Evolutionary conservation across 1,140 invertebrate species (phyloP), one percentile per base, ranked within the genome.

Genomic region (Adelges cooleyi): DNA sequence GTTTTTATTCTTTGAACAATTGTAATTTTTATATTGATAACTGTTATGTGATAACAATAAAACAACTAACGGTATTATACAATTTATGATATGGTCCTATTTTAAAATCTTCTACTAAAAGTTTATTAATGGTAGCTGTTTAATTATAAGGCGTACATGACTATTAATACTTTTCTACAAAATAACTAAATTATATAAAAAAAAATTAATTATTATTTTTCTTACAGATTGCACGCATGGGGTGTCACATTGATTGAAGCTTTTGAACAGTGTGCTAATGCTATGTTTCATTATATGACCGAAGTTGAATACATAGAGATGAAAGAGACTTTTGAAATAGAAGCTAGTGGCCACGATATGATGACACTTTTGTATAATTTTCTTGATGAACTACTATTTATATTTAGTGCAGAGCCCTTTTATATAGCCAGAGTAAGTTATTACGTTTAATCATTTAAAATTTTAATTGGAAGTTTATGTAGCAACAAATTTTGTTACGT

Each of bases 241-340:
- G 95, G 95, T n/a, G 80, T 85, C 49, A 85, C 77, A 62, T 73
- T 98, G 23, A 76, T 84, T 72, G 94, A 98, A 78, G 87, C 94
- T 0, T 96, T 96, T 77, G 94, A 98, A 75, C 93, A 98, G 78
- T 90, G 89, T 73, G 92, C 88, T 4, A 84, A 92, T 70, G 87
- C 90, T 1, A 97, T 99, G 94, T 98, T 92, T 78, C 90, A 83
- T 5, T 98, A 98, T 73, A 98, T 97, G 89, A 97, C 95, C 15
- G 92, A 97, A 70, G 78, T 96, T 66, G 82, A 87, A 1, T 85
- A 81, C 67, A 90, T 98, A 1, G 84, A 94, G 70, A 88, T 94
- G 67, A 80, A 80, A 69, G 78, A 86, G 69, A 81, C 81, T n/a
- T 80, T 87, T 70, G 81, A 87, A 69, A 85, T 98, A 53, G 86